phyloP scores from a whole-genome alignment of 2,113 vertebrate genomes.

The Clinocottus analis region DNA sequence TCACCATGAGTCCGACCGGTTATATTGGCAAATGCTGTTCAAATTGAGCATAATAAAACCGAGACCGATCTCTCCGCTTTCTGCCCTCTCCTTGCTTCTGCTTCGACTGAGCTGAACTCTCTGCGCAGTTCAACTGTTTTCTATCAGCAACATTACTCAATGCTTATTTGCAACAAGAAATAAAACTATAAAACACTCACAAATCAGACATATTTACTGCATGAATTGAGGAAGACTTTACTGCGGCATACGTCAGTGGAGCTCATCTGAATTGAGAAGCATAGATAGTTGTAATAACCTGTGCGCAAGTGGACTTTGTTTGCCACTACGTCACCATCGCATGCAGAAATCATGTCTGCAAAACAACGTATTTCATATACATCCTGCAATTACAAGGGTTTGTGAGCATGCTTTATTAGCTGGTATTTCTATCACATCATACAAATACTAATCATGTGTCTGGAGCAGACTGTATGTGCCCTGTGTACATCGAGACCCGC shows the following conservation, averaged over 20 bases:
- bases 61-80: constrained; percentile 77
- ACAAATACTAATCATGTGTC: background rate
- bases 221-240: background rate
- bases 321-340: constrained; percentile 71
- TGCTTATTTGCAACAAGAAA: constrained; percentile 52
- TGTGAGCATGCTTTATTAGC: background rate
- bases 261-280: constrained; percentile 31
- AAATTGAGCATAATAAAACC: constrained; percentile 85
- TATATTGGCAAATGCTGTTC: constrained; percentile 75
- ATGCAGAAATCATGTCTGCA: constrained; percentile 46
- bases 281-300: constrained; percentile 62
- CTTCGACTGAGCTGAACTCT: constrained; percentile 86
- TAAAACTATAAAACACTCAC: background rate
- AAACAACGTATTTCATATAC: constrained; percentile 34
- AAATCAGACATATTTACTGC: background rate
- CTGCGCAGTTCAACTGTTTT: constrained; percentile 83
- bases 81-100: constrained; percentile 76
- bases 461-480: background rate
- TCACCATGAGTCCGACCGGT: constrained; percentile 89
- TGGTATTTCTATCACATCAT: background rate
- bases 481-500: background rate
- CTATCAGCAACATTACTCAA: constrained; percentile 78
- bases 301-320: constrained; percentile 58
- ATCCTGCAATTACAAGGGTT: background rate
- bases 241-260: background rate